phyloP scores from a whole-genome alignment of 2,888 invertebrate species.

The Artemia sinica region DNA sequence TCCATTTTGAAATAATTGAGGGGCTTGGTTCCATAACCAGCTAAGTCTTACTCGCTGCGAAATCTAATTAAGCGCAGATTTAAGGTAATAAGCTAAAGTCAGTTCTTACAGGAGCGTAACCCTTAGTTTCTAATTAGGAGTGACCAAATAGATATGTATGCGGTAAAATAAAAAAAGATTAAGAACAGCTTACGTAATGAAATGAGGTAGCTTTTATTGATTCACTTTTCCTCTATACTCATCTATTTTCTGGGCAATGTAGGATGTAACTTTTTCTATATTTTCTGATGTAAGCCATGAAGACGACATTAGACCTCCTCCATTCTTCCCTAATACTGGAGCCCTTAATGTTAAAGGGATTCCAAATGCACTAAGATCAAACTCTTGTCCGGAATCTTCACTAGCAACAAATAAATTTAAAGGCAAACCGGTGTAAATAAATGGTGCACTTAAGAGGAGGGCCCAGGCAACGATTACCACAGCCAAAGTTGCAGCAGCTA shows the following conservation, averaged over 20 bases:
- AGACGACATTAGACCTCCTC: neutral
- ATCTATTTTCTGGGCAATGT: neutral
- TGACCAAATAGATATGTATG: too few relatives aligned
- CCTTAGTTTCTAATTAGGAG: too few relatives aligned
- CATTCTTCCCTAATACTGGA: neutral
- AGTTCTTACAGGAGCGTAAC: too few relatives aligned
- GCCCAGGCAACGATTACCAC: neutral
- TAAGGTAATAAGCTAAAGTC: too few relatives aligned
- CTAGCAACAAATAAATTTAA: neutral
- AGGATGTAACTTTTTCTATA: neutral
- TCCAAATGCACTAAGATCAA: neutral
- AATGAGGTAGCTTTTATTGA: neutral
- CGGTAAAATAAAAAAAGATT: too few relatives aligned
- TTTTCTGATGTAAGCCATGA: slow-evolving; percentile 3
- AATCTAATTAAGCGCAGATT: too few relatives aligned
- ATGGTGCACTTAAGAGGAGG: slow-evolving; percentile 7
- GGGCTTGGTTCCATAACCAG: too few relatives aligned
- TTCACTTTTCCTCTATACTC: neutral
- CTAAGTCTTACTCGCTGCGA: too few relatives aligned
- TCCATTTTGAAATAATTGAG: too few relatives aligned
- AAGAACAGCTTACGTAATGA: too few relatives aligned
- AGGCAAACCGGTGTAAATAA: neutral
- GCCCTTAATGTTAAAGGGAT: neutral
- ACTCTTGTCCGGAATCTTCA: neutral
- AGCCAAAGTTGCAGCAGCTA: neutral